Base-by-base conservation (phyloP, 2,797 vertebrate species). In the Acanthopagrus latus region DNA sequence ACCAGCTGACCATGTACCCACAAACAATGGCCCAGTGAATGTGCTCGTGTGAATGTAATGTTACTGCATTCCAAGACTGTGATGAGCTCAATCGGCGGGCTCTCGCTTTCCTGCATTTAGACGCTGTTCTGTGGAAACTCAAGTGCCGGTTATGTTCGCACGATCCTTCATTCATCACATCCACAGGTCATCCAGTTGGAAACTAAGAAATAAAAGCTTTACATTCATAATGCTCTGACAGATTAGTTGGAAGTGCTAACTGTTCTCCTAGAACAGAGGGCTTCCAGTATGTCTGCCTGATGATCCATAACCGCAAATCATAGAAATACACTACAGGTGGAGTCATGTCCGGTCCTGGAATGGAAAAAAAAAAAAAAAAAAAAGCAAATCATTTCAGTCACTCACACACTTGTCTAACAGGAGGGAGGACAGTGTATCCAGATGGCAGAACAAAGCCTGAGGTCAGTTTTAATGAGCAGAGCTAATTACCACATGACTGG, bases 361-460 rank as follows among this genome's bases (percentile, higher is more conserved):
- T 51, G 67, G 60, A 23, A 75, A 47, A 44, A n/a, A n/a, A n/a
- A n/a, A n/a, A n/a, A n/a, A n/a, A n/a, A n/a, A n/a, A n/a, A 74
- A 54, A 64, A 10, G 48, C 7, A 71, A 64, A 55, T 64, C 13
- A 38, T 62, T 66, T 76, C 51, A 56, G 56, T 52, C 70, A 67
- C 43, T 65, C 70, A 18, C 43, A 65, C 77, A 67, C 41, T 38
- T 16, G 67, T 77, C 47, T 44, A 76, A 64, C 84, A 90, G 81
- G 84, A 91, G 87, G 87, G 20, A 72, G 74, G 59, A 78, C 80
- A 56, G 62, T 72, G 75, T 44, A 68, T 88, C 90, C 89, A 93
- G 90, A 93, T 93, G 90, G 92, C 73, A 87, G 76, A 91, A 91
- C 88, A 93, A 91, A 90, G 89, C 90, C 84, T 73, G 70, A 47